Evolutionary conservation across 2,888 invertebrate species (phyloP), one percentile per base, ranked within the genome.

Genomic region (Thera britannica): DNA sequence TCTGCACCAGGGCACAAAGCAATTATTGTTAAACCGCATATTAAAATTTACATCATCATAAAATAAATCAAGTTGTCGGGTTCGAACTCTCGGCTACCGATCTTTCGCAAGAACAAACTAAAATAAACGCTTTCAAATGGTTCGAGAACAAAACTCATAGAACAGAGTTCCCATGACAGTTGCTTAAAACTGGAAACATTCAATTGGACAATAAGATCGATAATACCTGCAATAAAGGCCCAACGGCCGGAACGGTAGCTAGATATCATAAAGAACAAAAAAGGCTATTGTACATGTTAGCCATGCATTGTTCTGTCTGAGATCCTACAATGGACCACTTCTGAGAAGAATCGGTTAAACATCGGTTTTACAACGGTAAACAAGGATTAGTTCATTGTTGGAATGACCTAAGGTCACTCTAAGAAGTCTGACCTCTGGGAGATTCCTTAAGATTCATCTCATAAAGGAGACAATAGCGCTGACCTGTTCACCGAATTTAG

Each of bases 241-340:
- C 85, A 92, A 90, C 90, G 89, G 90, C 82, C 79, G 79, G 83
- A 90, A 92, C 93, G 90, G 93, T 90, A 92, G 93, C 92, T 85
- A 88, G 89, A 85, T 86, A 84, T 82, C 82, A 77, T 83, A 83
- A 87, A 89, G 90, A 90, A 92, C 92, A 92, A 92, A 84, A 58
- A 78, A 78, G 55, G 65, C 80, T 73, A 83, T 90, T 90, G 87
- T 88, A 71, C 77, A 58, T 69, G 63, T 74, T 89, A 86, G 86
- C 68, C 75, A 56, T 70, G 66, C 76, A 86, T 89, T 88, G 88
- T 90, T 85, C 86, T 72, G 80, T 52, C 8, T 46, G 44, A 84
- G 83, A 88, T 86, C 83, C 79, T 77, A 73, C 79, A 79, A 82
- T 87, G 77, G 79, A 80, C 80, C 79, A 83, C 77, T 75, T 77